These are phyloP conservation scores for Camelus bactrianus DNA, from an alignment of 2,113 vertebrate species.

Conservation along the genomic window DNA sequence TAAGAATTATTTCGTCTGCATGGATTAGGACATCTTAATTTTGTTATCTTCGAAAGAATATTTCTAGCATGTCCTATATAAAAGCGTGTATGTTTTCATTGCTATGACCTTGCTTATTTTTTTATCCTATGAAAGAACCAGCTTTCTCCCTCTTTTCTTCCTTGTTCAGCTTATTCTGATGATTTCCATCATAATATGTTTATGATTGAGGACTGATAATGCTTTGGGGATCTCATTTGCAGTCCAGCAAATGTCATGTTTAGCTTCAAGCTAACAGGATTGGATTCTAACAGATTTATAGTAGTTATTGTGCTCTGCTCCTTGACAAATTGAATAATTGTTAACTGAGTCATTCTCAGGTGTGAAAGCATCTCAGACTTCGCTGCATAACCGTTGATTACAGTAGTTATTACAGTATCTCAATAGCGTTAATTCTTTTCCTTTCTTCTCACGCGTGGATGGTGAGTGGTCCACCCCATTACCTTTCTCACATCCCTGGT, in stretches of 20 bases:
- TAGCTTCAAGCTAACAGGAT: not conserved
- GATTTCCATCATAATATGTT: conserved; percentile 32
- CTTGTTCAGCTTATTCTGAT: conserved; percentile 44
- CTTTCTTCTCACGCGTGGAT: not conserved
- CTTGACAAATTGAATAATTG: not conserved
- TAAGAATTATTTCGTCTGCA: conserved; percentile 68
- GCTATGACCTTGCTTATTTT: not conserved
- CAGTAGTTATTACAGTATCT: not conserved
- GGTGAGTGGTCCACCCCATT: not conserved
- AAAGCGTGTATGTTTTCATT: conserved; percentile 9
- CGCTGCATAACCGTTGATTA: not conserved
- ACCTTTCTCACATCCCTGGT: not conserved
- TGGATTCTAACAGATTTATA: not conserved
- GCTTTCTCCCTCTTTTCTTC: not conserved
- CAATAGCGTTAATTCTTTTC: not conserved
- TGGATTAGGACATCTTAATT: conserved; percentile 54
- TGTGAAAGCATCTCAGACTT: not conserved
- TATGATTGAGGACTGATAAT: not conserved
- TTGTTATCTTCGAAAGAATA: conserved; percentile 47
- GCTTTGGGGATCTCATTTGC: not conserved
- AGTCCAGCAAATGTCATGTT: not conserved
- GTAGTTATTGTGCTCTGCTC: not conserved
- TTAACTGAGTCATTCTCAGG: conserved; percentile 25
- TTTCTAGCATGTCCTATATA: not conserved
- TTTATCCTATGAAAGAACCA: conserved; percentile 20